Base-by-base conservation (phyloP, 2,888 invertebrate genomes). In the Lycophotia porphyrea region DNA sequence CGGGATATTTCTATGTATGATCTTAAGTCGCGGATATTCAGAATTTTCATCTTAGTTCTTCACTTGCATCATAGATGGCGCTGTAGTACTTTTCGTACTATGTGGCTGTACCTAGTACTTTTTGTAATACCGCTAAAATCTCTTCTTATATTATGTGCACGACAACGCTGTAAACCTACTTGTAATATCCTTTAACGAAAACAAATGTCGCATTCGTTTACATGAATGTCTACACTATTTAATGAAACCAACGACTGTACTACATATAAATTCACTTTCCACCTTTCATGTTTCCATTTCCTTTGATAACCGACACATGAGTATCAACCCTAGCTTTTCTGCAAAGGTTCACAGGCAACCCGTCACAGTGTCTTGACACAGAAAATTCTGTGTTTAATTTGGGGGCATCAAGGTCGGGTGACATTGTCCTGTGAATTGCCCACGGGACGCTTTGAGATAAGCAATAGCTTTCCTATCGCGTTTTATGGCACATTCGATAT, bases 401-500 rank as follows among this genome's bases (percentile, higher is more conserved):
- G 82, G 72, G 78, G 81, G 67, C 74, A 73, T 71, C 86, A 90
- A 90, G 91, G 90, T 88, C 87, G 80, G 76, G 71, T 83, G 87
- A 85, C 87, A 89, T 88, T 90, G 89, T 88, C 82, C 84, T 80
- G 82, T 78, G 80, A 79, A 86, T 85, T 80, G 81, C 87, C 89
- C 88, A 84, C 84, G 89, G 88, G 89, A 90, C 86, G 87, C 88
- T 89, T 85, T 71, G 84, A 90, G 92, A 93, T 91, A 92, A 91
- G 91, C 92, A 92, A 92, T 90, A 90, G 88, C 87, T 90, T 91
- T 92, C 91, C 92, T 93, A 93, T 93, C 93, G 91, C 89, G 82
- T 91, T 93, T 93, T 92, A 93, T 91, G 88, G 90, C 91, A 89
- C 91, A 89, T 92, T 90, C 88, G 89, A 90, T 92, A 92, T 93